These are phyloP conservation scores for Patiria pectinifera DNA, from an alignment of 53 echinoderm and acorn worm species.

Conservation along the genomic window DNA sequence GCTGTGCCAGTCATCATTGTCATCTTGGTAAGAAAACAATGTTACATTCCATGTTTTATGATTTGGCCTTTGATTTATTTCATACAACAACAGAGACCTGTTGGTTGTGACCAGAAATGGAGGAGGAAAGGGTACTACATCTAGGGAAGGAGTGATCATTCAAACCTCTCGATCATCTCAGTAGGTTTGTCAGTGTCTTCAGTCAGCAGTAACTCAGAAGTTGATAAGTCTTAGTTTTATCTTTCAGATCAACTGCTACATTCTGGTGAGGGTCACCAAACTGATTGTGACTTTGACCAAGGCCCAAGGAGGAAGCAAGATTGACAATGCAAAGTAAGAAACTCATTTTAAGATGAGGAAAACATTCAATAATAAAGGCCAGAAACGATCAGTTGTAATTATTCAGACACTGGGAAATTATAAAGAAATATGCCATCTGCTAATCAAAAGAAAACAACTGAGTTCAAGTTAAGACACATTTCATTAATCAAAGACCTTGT, in stretches of 20 bases:
- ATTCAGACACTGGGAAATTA: no score
- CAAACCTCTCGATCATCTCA: no score
- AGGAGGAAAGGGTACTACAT: no score
- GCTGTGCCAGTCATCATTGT: conserved; percentile 58
- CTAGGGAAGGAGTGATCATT: no score
- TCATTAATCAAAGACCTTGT: no score
- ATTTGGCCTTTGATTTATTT: background rate
- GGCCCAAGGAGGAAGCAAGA: conserved; percentile 48
- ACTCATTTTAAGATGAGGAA: background rate
- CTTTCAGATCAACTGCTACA: conserved; percentile 48
- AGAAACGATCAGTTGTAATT: no score
- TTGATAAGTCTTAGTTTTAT: background rate
- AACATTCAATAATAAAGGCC: no score
- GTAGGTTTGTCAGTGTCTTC: no score
- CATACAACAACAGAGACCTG: background rate
- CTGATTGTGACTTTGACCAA: conserved; percentile 59
- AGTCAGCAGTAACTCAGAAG: background rate
- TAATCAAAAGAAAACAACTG: no score
- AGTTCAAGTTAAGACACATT: no score
- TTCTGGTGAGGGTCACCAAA: conserved; percentile 48
- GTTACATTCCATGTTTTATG: background rate
- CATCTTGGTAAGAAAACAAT: conserved; percentile 34
- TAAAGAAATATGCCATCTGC: no score
- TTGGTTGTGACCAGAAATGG: background rate
- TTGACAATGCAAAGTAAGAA: conserved; percentile 60